A percentile compares a stretch with the other conserved stretches of the same genome.
Conservation (phyloP, 2,113 vertebrate species). For the Puntigrus tetrazona region DNA sequence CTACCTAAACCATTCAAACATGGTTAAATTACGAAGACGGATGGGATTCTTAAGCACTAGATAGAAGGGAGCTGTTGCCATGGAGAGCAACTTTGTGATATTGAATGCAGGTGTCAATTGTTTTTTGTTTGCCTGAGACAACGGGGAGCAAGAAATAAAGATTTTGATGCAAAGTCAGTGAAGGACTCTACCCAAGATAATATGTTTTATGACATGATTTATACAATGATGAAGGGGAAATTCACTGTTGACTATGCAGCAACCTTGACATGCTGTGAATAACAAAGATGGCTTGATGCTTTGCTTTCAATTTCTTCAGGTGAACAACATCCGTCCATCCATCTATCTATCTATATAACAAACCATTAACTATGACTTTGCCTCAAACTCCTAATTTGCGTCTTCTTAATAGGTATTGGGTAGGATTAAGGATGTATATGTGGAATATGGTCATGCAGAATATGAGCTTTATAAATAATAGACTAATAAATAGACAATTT, state of each 20-base stretch:
- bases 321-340: neutral
- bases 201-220: slow-evolving; percentile 54
- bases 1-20: slow-evolving; percentile 38
- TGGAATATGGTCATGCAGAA: no score
- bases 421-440: no score
- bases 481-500: no score
- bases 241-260: slow-evolving; percentile 21
- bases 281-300: slow-evolving; percentile 45
- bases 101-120: slow-evolving; percentile 52
- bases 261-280: slow-evolving; percentile 45
- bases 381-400: no score
- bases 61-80: slow-evolving; percentile 54
- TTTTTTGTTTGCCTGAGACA: slow-evolving; percentile 44
- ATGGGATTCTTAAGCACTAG: slow-evolving; percentile 47
- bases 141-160: slow-evolving; percentile 44
- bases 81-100: slow-evolving; percentile 52
- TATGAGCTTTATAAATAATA: no score
- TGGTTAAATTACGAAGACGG: slow-evolving; percentile 54
- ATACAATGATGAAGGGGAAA: slow-evolving; percentile 44
- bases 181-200: slow-evolving; percentile 51
- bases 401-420: no score
- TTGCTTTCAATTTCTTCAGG: slow-evolving; percentile 37
- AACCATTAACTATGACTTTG: no score
- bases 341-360: no score
- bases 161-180: slow-evolving; percentile 46